These are phyloP conservation scores for Trididemnum nubilum DNA, from an alignment of 23 tunicate genomes.

Conservation along the genomic window DNA sequence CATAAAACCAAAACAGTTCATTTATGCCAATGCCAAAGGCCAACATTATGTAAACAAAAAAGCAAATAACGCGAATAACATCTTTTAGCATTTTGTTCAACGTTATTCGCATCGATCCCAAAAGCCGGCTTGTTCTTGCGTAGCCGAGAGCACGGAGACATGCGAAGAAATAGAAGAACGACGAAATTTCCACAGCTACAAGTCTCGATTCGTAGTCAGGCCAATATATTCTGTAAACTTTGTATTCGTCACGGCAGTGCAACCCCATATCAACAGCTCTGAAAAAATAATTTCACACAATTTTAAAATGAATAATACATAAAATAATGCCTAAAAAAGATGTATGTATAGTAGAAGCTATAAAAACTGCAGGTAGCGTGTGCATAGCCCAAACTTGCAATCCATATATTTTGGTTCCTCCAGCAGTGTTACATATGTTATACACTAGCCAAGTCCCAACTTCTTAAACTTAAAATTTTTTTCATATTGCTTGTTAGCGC, in stretches of 20 bases:
- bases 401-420: too few relatives aligned
- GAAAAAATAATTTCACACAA: too few relatives aligned
- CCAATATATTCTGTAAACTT: slow-evolving; percentile 51
- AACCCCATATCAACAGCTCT: slow-evolving; percentile 34
- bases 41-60: slow-evolving; percentile 65
- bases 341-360: too few relatives aligned
- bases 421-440: too few relatives aligned
- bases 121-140: slow-evolving; percentile 32
- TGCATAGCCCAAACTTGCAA: too few relatives aligned
- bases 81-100: slow-evolving; percentile 76
- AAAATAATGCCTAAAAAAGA: too few relatives aligned
- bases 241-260: background rate
- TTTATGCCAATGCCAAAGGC: slow-evolving; percentile 88
- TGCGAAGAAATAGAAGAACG: slow-evolving; percentile 60
- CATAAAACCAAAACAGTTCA: slow-evolving; percentile 88
- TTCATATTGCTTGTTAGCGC: too few relatives aligned
- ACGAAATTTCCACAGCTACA: slow-evolving; percentile 46
- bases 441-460: too few relatives aligned
- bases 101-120: slow-evolving; percentile 82
- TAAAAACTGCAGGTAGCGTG: too few relatives aligned
- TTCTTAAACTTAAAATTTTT: too few relatives aligned
- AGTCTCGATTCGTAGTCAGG: slow-evolving; percentile 45
- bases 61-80: slow-evolving; percentile 58
- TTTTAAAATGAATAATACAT: too few relatives aligned
- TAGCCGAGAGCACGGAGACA: slow-evolving; percentile 60